Evolutionary conservation across 53 echinoderm and acorn worm genomes (phyloP).

Genomic region (Stichopus horrens): DNA sequence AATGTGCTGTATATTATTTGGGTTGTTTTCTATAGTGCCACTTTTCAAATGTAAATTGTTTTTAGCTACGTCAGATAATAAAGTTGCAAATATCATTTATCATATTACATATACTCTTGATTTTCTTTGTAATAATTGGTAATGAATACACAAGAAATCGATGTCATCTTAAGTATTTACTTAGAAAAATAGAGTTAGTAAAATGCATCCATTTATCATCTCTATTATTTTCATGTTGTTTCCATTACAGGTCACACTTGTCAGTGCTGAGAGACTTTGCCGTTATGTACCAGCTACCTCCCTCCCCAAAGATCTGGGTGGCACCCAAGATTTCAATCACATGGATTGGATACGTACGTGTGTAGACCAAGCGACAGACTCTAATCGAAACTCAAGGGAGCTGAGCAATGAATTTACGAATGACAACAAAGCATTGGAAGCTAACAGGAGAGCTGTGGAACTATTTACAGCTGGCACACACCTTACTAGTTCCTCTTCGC

Average conservation of each 20-base stretch:
- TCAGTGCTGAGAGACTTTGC: conserved; percentile 85
- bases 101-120: too few relatives aligned
- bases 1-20: too few relatives aligned
- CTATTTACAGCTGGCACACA: conserved; percentile 57
- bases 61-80: too few relatives aligned
- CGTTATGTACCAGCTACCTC: conserved; percentile 85
- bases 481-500: conserved; percentile 36
- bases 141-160: too few relatives aligned
- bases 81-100: too few relatives aligned
- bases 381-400: conserved; percentile 89
- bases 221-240: background rate
- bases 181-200: too few relatives aligned
- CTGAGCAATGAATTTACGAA: conserved; percentile 77
- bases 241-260: conserved; percentile 74
- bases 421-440: conserved; percentile 73
- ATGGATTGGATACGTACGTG: conserved; percentile 93
- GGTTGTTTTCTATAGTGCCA: too few relatives aligned
- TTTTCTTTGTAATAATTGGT: too few relatives aligned
- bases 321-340: conserved; percentile 75
- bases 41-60: too few relatives aligned
- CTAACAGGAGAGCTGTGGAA: conserved; percentile 87
- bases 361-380: conserved; percentile 70
- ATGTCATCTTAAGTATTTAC: too few relatives aligned
- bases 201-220: too few relatives aligned
- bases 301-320: conserved; percentile 85